Percentiles rank a stretch among this genome's conserved stretches.
Conservation (phyloP, 1,140 invertebrate genomes). For the Brachionus plicatilis region DNA sequence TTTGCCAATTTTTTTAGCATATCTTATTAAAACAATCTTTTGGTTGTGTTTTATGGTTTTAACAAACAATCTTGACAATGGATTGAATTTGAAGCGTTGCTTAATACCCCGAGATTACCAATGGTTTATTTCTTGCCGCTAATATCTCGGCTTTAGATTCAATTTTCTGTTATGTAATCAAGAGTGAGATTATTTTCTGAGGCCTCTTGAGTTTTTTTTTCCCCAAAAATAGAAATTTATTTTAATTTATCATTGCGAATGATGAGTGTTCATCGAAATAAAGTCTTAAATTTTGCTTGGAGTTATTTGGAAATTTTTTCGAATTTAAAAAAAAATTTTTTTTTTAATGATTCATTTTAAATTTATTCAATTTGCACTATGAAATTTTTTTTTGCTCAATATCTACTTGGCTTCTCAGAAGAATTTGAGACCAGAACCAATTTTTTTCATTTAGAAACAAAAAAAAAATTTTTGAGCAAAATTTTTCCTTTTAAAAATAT, state of each 20-base stretch:
- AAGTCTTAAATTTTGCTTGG: too few relatives aligned
- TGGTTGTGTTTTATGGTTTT: not conserved
- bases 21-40: not conserved
- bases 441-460: too few relatives aligned
- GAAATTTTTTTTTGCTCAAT: too few relatives aligned
- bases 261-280: not conserved
- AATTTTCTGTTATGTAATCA: not conserved
- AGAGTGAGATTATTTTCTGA: not conserved
- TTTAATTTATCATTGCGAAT: not conserved
- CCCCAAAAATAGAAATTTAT: not conserved
- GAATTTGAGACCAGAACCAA: too few relatives aligned
- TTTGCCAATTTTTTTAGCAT: not conserved
- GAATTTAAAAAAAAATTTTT: too few relatives aligned
- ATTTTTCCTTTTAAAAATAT: too few relatives aligned
- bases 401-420: too few relatives aligned
- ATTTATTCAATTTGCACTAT: too few relatives aligned
- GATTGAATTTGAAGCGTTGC: not conserved
- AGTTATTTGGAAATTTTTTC: too few relatives aligned
- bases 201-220: not conserved
- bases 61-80: not conserved
- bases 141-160: not conserved
- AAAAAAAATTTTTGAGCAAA: too few relatives aligned
- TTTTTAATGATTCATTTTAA: too few relatives aligned
- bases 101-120: not conserved
- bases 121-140: not conserved